phyloP scores from a whole-genome alignment of 2,113 vertebrate species.

The Thinocorus orbignyianus region DNA sequence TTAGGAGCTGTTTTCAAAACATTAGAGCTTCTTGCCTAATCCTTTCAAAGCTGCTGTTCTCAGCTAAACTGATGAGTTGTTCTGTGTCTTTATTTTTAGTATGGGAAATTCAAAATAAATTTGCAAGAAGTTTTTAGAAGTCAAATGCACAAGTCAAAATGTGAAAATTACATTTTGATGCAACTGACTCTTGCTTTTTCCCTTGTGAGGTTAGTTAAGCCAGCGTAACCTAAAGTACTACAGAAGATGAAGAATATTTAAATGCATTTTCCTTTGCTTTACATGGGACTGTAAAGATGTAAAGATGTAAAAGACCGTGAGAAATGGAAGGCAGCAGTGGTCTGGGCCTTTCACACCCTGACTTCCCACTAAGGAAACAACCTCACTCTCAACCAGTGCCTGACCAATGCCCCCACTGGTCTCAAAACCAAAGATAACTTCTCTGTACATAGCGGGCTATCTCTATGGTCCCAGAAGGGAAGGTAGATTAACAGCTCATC shows the following conservation, averaged over 20 bases:
- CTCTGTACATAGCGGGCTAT: background rate
- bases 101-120: slow-evolving; percentile 14
- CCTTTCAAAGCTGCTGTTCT: slow-evolving; percentile 43
- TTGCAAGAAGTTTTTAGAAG: slow-evolving; percentile 24
- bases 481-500: background rate
- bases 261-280: background rate
- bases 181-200: background rate
- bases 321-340: background rate
- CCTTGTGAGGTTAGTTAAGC: background rate
- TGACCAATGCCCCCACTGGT: background rate
- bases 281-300: no score
- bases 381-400: background rate
- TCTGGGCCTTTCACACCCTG: background rate
- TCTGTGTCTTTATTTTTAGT: slow-evolving; percentile 24
- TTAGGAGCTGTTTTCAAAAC: slow-evolving; percentile 49
- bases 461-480: background rate
- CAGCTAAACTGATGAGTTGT: slow-evolving; percentile 26
- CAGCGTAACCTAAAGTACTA: background rate
- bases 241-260: background rate
- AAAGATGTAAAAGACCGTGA: background rate
- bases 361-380: background rate
- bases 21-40: background rate
- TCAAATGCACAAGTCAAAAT: background rate
- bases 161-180: background rate
- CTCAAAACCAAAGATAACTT: background rate